phyloP scores from a whole-genome alignment of 1,140 invertebrate species.

The Drosophila bifasciata region DNA sequence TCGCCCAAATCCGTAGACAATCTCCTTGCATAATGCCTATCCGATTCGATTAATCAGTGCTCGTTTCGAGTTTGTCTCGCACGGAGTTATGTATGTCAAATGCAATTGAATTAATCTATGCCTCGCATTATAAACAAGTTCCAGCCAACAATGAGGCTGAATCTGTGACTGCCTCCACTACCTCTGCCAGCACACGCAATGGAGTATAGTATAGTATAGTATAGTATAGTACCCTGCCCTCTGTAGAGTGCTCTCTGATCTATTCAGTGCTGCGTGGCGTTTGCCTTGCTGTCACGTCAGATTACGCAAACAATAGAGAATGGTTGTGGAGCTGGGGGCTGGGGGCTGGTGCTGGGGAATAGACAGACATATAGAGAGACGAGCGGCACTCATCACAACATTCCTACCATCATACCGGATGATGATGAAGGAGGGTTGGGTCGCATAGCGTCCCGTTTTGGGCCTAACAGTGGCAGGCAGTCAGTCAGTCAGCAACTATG shows the following conservation, averaged over 20 bases:
- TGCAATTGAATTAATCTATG: slow-evolving; percentile 68
- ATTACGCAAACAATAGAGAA: slow-evolving; percentile 72
- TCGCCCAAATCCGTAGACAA: slow-evolving; percentile 10
- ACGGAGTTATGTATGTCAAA: slow-evolving; percentile 28
- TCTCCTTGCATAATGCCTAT: slow-evolving; percentile 28
- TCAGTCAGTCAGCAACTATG: slow-evolving; percentile 66
- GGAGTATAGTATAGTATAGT: not conserved
- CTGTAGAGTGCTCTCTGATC: not conserved
- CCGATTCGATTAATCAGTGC: slow-evolving; percentile 56
- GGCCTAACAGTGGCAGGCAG: slow-evolving; percentile 40
- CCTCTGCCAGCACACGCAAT: slow-evolving; percentile 65
- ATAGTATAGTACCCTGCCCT: too few relatives aligned
- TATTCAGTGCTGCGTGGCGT: slow-evolving; percentile 36
- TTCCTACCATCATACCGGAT: slow-evolving; percentile 43
- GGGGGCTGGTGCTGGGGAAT: not conserved
- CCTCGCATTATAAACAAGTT: slow-evolving; percentile 44
- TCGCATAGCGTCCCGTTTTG: slow-evolving; percentile 32
- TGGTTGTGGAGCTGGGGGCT: not conserved
- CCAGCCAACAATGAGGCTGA: slow-evolving; percentile 21
- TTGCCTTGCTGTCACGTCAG: slow-evolving; percentile 67
- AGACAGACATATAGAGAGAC: slow-evolving; percentile 23
- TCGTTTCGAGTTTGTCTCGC: slow-evolving; percentile 26
- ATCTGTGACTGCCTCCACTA: slow-evolving; percentile 33
- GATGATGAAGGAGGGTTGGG: slow-evolving; percentile 1
- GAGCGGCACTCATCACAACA: slow-evolving; percentile 11